Evolutionary conservation across 37 sponge, comb jelly and placozoan genomes (phyloP).

Genomic region (Petrosia ficiformis): DNA sequence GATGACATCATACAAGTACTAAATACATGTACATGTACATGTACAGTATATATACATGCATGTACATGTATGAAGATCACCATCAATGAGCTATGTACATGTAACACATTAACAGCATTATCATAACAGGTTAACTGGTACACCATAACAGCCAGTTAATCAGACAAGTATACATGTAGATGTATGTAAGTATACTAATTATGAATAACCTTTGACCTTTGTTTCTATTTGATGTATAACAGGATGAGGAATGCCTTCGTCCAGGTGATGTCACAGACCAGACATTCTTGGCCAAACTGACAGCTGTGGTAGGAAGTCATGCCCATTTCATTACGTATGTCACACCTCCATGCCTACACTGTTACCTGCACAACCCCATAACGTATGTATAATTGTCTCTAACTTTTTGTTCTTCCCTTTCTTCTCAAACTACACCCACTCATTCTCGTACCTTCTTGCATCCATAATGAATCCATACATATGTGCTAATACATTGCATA

Average conservation of each 20-base stretch:
- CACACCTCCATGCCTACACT: not conserved
- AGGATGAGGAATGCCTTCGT: slow-evolving; percentile 83
- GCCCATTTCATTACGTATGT: slow-evolving; percentile 56
- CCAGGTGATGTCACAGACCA: slow-evolving; percentile 75
- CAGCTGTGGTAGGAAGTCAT: slow-evolving; percentile 49
- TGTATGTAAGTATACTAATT: not conserved
- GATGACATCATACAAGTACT: no score
- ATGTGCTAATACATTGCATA: no score
- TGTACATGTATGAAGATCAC: no score
- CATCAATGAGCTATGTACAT: no score
- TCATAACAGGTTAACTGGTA: no score
- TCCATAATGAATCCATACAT: not conserved
- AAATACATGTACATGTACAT: no score
- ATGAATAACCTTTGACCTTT: not conserved
- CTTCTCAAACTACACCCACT: not conserved
- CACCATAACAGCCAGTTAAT: no score
- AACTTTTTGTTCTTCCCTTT: not conserved
- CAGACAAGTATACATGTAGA: not conserved
- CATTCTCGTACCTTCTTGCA: not conserved
- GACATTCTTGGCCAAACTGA: slow-evolving; percentile 65
- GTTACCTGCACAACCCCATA: not conserved
- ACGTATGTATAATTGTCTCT: not conserved
- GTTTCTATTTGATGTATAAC: slow-evolving; percentile 4
- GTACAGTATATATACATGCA: no score
- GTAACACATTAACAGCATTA: no score